These are phyloP conservation scores for Hyperoplus immaculatus DNA, from an alignment of 2,797 vertebrate species.

Conservation along the genomic window DNA sequence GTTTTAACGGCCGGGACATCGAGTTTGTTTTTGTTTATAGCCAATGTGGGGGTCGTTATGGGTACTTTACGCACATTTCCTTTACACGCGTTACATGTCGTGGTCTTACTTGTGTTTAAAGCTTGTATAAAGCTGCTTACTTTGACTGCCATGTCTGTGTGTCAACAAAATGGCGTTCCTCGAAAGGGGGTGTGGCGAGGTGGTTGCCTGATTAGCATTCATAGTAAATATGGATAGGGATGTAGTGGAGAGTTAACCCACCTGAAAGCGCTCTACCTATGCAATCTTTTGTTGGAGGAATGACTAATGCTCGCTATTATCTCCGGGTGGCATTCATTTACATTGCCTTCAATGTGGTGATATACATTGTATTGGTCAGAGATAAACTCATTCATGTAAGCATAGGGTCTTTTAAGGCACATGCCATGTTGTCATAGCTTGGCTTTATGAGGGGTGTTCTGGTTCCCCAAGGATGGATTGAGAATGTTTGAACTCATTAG, in stretches of 20 bases:
- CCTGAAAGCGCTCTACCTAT: not conserved
- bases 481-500: too few species aligned
- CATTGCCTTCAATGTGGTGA: not conserved
- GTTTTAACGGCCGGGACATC: not conserved
- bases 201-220: constrained; percentile 40
- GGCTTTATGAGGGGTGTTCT: not conserved
- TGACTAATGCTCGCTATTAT: not conserved
- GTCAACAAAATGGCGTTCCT: constrained; percentile 87
- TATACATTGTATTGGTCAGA: not conserved
- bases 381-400: not conserved
- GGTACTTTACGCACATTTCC: not conserved
- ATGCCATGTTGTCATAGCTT: not conserved
- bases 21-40: constrained; percentile 7
- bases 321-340: not conserved
- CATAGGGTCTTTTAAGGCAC: not conserved
- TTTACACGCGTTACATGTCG: not conserved
- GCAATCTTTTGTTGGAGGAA: not conserved
- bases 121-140: constrained; percentile 51
- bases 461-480: not conserved
- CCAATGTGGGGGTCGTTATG: rapidly evolving
- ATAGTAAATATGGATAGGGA: constrained; percentile 43
- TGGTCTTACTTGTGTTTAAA: constrained; percentile 2
- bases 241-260: constrained; percentile 9
- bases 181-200: constrained; percentile 75
- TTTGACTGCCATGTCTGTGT: constrained; percentile 53